Evolutionary conservation across 2,888 invertebrate genomes (phyloP).

Genomic region (Pogonocherus hispidulus): DNA sequence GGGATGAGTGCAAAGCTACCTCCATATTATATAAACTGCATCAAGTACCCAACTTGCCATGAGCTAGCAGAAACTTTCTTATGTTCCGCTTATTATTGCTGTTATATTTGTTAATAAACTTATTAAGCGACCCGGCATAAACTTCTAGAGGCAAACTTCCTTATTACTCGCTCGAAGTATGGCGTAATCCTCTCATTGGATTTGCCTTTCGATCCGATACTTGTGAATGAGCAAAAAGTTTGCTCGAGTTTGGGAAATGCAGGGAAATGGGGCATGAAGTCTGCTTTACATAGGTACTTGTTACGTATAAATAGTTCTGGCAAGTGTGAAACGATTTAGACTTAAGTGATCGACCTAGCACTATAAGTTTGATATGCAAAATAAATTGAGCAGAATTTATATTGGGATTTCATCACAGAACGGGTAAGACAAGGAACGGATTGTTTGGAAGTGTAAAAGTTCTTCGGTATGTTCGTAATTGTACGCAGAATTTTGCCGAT

Average conservation of each 20-base stretch:
- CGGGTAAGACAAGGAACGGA: too few species aligned
- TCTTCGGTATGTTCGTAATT: too few species aligned
- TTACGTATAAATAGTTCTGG: too few species aligned
- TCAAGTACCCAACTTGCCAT: conserved; percentile 16
- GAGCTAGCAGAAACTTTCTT: conserved; percentile 11
- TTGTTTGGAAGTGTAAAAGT: too few species aligned
- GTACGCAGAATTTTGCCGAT: too few species aligned
- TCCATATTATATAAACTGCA: too few species aligned
- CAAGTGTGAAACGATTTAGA: not conserved
- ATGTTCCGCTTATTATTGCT: conserved; percentile 18
- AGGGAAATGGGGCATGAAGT: not conserved
- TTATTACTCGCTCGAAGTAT: not conserved
- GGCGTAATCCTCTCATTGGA: not conserved
- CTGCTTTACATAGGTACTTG: not conserved
- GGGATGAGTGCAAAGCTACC: too few species aligned
- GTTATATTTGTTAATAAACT: conserved; percentile 30
- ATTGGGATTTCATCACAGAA: too few species aligned
- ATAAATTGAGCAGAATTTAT: too few species aligned
- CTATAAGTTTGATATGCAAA: not conserved
- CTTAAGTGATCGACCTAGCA: not conserved
- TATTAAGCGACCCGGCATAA: conserved; percentile 8
- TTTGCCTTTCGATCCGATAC: not conserved
- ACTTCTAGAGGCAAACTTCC: conserved; percentile 5
- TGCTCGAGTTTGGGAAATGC: not conserved
- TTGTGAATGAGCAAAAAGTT: not conserved